A percentile compares a stretch with the other conserved stretches of the same genome.
Evolutionary conservation across 2,113 vertebrate genomes (phyloP).

Genomic region (Alces alces): DNA sequence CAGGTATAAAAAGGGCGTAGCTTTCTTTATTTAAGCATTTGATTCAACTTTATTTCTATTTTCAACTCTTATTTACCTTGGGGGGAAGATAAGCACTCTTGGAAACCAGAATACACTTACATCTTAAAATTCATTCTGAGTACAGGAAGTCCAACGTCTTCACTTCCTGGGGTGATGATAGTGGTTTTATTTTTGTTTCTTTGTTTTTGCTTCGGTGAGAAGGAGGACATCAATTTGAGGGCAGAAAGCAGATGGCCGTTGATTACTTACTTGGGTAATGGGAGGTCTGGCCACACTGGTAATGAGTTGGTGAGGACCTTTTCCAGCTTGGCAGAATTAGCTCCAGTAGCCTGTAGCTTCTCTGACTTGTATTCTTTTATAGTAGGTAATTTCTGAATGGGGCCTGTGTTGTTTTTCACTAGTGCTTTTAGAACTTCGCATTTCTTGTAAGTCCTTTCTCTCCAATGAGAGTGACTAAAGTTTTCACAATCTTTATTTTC

Average conservation of each 20-base stretch:
- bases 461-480: slow-evolving; percentile 29
- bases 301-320: slow-evolving; percentile 81
- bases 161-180: slow-evolving; percentile 81
- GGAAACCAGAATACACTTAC: slow-evolving; percentile 87
- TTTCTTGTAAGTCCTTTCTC: slow-evolving; percentile 64
- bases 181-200: background rate
- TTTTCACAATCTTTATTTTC: slow-evolving; percentile 82
- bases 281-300: slow-evolving; percentile 85
- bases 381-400: slow-evolving; percentile 30
- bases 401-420: slow-evolving; percentile 23
- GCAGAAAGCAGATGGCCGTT: slow-evolving; percentile 89
- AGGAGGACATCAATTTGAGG: slow-evolving; percentile 83
- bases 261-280: slow-evolving; percentile 87
- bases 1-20: background rate
- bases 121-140: slow-evolving; percentile 91
- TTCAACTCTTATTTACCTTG: slow-evolving; percentile 74
- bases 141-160: slow-evolving; percentile 83
- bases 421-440: slow-evolving; percentile 66
- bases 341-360: slow-evolving; percentile 45
- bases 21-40: background rate
- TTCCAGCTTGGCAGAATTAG: slow-evolving; percentile 49
- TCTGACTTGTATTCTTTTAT: slow-evolving; percentile 69
- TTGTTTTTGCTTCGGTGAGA: slow-evolving; percentile 85
- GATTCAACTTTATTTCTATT: background rate
- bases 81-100: slow-evolving; percentile 86